Evolutionary conservation across 1,140 invertebrate species (phyloP), one percentile per base, ranked within the genome.

Genomic region (Diorhabda sublineata): DNA sequence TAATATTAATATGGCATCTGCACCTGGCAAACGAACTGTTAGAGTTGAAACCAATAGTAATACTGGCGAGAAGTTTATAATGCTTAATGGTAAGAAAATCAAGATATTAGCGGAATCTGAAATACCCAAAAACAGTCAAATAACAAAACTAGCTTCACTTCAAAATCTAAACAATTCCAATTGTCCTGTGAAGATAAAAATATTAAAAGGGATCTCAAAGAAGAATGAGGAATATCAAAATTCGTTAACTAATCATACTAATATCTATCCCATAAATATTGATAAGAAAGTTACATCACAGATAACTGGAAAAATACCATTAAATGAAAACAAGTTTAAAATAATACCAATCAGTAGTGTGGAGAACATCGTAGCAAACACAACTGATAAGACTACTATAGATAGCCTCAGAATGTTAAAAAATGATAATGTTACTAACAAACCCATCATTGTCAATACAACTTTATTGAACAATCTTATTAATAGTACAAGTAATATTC

Each of bases 21-120:
- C 45, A 6, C 45, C 45, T 52, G 45, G 5, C 5, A 52, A 52
- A 52, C 5, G 8, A 52, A 9, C 45, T 52, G 8, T 52, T 2
- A 67, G 68, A 62, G 43, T 68, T 9, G 72, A 73, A 9, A 45
- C 43, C 0, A 45, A 68, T 43, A 8, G 44, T 3, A 52, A 69
- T 7, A 58, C 58, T 44, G 69, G 72, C 7, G 67, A 71, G 4
- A 71, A 73, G 58, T 73, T 59, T 45, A 73, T 73, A 42, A 68
- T 64, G 45, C 59, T 73, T 43, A 73, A 71, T 58, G 72, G 72
- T 4, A 70, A 69, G 62, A 73, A 73, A 59, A 44, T 73, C 3
- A 73, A 67, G 58, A 67, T 73, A 9, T 58, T 70, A 64, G 9
- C 63, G 26, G 26, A 26, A 26, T 45, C 9, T 26, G 26, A 64